A percentile compares a stretch with the other conserved stretches of the same genome.
These are phyloP conservation scores for Petrophora chlorosata DNA, from an alignment of 2,888 invertebrate genomes.

Conservation along the genomic window DNA sequence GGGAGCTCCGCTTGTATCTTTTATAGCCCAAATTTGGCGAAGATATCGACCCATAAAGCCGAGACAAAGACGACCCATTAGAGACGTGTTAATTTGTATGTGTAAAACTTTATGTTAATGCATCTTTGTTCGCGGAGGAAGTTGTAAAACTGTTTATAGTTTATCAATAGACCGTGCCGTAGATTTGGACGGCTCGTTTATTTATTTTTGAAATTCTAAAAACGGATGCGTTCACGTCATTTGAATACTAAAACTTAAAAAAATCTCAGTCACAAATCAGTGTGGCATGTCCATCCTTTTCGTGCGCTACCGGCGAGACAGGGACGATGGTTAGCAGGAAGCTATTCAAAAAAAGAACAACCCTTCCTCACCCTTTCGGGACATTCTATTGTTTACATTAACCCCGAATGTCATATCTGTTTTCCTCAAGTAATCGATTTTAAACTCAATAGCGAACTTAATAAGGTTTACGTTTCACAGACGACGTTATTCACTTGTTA, in stretches of 20 bases:
- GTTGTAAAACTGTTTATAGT: conserved; percentile 74
- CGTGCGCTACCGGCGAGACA: conserved; percentile 47
- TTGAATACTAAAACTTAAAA: conserved; percentile 77
- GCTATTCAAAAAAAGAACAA: conserved; percentile 80
- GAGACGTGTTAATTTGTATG: conserved; percentile 39
- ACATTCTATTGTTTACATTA: conserved; percentile 72
- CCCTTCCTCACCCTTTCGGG: conserved; percentile 79
- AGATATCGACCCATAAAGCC: conserved; percentile 29
- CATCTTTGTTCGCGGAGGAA: conserved; percentile 67
- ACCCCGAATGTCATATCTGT: conserved; percentile 53
- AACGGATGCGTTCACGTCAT: conserved; percentile 80
- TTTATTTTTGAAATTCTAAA: conserved; percentile 76
- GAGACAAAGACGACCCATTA: conserved; percentile 39
- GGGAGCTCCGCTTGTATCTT: conserved; percentile 31
- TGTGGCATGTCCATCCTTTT: conserved; percentile 52
- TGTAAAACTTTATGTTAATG: conserved; percentile 41
- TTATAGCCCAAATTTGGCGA: conserved; percentile 40
- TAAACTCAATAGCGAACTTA: conserved; percentile 39
- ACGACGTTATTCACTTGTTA: conserved; percentile 5
- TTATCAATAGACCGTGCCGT: conserved; percentile 62
- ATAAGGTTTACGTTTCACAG: conserved; percentile 32
- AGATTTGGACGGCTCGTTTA: conserved; percentile 51
- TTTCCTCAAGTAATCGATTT: conserved; percentile 40
- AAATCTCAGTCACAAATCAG: conserved; percentile 53
- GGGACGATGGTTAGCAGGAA: conserved; percentile 72